A percentile compares a stretch with the other conserved stretches of the same genome.
Evolutionary conservation across 2,797 vertebrate genomes (phyloP).

Genomic region (Catharus ustulatus): DNA sequence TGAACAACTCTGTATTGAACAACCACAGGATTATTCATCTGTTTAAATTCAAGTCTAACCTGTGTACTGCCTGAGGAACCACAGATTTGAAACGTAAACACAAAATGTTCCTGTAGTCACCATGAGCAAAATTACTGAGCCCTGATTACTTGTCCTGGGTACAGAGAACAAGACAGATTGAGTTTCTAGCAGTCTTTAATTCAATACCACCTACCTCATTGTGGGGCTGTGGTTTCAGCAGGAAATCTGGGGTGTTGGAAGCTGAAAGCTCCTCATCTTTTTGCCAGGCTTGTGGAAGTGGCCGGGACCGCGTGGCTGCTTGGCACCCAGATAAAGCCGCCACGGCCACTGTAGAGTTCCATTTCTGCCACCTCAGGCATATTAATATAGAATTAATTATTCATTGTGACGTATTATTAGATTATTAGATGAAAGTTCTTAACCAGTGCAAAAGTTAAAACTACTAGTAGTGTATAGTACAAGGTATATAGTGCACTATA

Average conservation of each 20-base stretch:
- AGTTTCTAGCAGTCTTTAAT: neutral
- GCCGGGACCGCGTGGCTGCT: accelerated
- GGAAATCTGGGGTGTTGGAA: neutral
- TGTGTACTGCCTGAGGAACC: neutral
- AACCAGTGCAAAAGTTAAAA: neutral
- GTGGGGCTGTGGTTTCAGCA: neutral
- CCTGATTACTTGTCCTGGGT: neutral
- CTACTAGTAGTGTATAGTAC: neutral
- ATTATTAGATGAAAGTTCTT: neutral
- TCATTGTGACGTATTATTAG: neutral
- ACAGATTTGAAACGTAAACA: neutral
- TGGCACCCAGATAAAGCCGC: accelerated
- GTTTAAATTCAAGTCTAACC: neutral
- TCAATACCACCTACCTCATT: neutral
- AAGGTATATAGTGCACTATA: neutral
- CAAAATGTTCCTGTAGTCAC: neutral
- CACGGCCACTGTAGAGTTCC: neutral
- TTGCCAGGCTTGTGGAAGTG: accelerated
- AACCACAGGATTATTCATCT: neutral
- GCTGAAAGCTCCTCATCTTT: neutral
- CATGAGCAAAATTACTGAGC: neutral
- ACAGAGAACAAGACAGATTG: neutral
- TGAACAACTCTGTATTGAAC: neutral
- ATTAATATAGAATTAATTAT: neutral
- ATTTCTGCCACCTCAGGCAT: neutral